Conservation (phyloP, 2,113 vertebrate genomes). For the Nothocercus nigrocapillus region DNA sequence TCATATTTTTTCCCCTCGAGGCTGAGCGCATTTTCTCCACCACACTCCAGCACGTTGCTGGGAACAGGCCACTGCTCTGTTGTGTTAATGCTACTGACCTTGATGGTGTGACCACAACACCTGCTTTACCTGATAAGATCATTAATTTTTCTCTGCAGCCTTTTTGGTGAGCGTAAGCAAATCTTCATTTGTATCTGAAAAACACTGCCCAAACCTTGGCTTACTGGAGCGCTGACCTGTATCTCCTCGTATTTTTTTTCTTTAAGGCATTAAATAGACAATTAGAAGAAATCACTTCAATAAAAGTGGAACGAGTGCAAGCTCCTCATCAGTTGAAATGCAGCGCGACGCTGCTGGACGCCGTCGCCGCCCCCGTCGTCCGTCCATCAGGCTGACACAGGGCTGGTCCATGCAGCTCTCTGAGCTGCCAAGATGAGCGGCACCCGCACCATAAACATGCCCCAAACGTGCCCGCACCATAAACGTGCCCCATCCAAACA, state of each 20-base stretch:
- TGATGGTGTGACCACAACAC: slow-evolving; percentile 67
- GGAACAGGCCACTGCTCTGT: slow-evolving; percentile 13
- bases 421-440: slow-evolving; percentile 43
- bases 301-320: slow-evolving; percentile 1
- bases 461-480: not conserved
- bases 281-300: slow-evolving; percentile 51
- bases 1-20: slow-evolving; percentile 25
- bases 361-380: slow-evolving; percentile 33
- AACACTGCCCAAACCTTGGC: not conserved
- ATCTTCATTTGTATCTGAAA: slow-evolving; percentile 56
- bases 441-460: not conserved
- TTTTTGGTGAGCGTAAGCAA: slow-evolving; percentile 66
- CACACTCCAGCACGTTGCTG: slow-evolving; percentile 44
- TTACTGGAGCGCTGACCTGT: slow-evolving; percentile 49
- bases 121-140: slow-evolving; percentile 72
- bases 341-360: not conserved
- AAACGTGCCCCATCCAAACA: slow-evolving; percentile 17
- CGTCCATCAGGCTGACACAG: not conserved
- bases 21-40: slow-evolving; percentile 37
- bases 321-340: not conserved
- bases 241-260: not conserved
- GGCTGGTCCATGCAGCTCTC: slow-evolving; percentile 31
- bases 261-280: slow-evolving; percentile 37
- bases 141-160: slow-evolving; percentile 33
- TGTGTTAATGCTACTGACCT: slow-evolving; percentile 56